Evolutionary conservation across 2,888 invertebrate genomes (phyloP), one percentile per base, ranked within the genome.

Genomic region (Aphidius colemani): DNA sequence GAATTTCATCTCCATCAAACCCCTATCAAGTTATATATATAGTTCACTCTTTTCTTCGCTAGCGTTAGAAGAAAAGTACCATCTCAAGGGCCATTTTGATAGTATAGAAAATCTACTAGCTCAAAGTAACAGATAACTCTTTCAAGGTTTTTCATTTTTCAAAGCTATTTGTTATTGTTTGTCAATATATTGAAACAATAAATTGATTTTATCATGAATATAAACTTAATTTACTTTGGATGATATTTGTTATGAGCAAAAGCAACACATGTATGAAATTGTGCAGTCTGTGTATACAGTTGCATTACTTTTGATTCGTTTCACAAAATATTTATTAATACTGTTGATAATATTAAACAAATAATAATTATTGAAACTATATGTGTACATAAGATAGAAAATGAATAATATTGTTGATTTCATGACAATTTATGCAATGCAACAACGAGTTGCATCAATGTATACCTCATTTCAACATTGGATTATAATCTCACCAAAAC

Each of bases 401-500:
- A 77, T 76, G 75, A 76, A 77, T 76, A 73, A 30, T 76, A 76
- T 77, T 75, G 78, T 77, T 76, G 76, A 77, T 75, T 77, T 71
- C 70, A 68, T 67, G 75, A 72, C 70, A 74, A 77, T 78, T 74
- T 74, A 75, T 73, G 73, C 73, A 70, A 68, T 68, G 64, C 64
- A 56, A 60, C 50, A 59, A 9, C 39, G 51, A 30, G 9, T 51
- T 10, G 11, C 41, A 51, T 41, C 53, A 59, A 53, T 43, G 49
- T 67, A n/a, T n/a, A 70, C 76, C 72, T 74, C 76, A 72, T 75
- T 77, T 73, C 71, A 73, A 74, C 75, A 75, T 70, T 69, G 72
- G 72, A 76, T 76, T 64, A 61, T 55, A 59, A 53, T 53, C 48
- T 53, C 57, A 61, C 65, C 65, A 46, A 68, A 68, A 64, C 69